phyloP scores from a whole-genome alignment of 2,888 invertebrate species.

The Megamerina dolium region DNA sequence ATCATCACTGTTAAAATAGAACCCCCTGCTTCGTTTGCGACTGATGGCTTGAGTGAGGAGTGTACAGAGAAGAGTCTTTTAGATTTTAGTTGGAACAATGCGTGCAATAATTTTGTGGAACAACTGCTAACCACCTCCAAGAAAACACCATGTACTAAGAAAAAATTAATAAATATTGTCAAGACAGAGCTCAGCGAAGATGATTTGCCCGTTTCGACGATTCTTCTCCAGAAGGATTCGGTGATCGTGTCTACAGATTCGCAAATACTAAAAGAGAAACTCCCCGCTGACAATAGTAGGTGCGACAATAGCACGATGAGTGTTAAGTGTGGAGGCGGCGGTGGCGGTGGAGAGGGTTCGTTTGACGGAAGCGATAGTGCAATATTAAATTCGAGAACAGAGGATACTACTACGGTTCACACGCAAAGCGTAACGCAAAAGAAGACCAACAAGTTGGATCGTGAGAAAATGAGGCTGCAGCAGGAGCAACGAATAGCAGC shows the following conservation, averaged over 20 bases:
- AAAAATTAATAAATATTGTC: slow-evolving; percentile 31
- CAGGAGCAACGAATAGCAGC: slow-evolving; percentile 43
- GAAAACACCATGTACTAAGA: slow-evolving; percentile 49
- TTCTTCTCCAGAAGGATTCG: slow-evolving; percentile 14
- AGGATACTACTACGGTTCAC: slow-evolving; percentile 18
- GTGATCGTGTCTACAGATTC: slow-evolving; percentile 12
- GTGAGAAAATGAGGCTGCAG: slow-evolving; percentile 44
- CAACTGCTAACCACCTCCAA: slow-evolving; percentile 58
- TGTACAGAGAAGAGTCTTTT: slow-evolving; percentile 24
- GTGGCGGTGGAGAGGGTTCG: slow-evolving; percentile 12
- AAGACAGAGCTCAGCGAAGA: slow-evolving; percentile 29
- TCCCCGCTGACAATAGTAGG: slow-evolving; percentile 2
- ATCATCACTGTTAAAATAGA: slow-evolving; percentile 24
- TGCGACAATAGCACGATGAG: slow-evolving; percentile 17
- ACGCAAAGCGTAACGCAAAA: slow-evolving; percentile 26
- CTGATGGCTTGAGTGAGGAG: slow-evolving; percentile 21
- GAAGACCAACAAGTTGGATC: slow-evolving; percentile 38
- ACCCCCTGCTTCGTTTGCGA: slow-evolving; percentile 7
- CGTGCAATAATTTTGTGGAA: slow-evolving; percentile 74
- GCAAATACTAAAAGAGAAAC: slow-evolving; percentile 14
- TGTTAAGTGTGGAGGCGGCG: slow-evolving; percentile 11
- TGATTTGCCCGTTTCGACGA: slow-evolving; percentile 25
- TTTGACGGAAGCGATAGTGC: slow-evolving; percentile 18
- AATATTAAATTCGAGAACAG: slow-evolving; percentile 11
- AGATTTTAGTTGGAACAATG: slow-evolving; percentile 56